Conservation (phyloP, 2,797 vertebrate species). For the Chanos chanos region DNA sequence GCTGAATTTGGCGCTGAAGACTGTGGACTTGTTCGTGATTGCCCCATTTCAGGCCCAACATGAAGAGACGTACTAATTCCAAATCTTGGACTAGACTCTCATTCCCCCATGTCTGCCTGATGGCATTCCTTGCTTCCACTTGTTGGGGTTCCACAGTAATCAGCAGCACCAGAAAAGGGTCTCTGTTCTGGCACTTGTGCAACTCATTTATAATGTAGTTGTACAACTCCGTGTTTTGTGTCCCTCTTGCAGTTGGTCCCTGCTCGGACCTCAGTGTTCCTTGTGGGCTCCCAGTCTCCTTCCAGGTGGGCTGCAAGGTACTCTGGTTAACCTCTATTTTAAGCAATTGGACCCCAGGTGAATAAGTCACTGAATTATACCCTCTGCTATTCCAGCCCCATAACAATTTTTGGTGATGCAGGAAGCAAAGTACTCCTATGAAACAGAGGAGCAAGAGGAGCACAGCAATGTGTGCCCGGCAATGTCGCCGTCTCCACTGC, state of each 20-base stretch:
- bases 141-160: constrained; percentile 87
- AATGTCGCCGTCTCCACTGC: constrained; percentile 79
- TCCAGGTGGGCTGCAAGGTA: constrained; percentile 64
- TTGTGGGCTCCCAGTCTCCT: constrained; percentile 66
- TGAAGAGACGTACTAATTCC: constrained; percentile 81
- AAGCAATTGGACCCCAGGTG: constrained; percentile 67
- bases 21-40: constrained; percentile 53
- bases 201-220: constrained; percentile 87
- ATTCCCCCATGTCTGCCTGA: constrained; percentile 94
- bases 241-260: constrained; percentile 55
- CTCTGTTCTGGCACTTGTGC: constrained; percentile 75
- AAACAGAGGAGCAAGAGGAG: constrained; percentile 79
- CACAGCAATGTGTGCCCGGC: constrained; percentile 78
- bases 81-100: constrained; percentile 77
- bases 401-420: constrained; percentile 81
- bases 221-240: constrained; percentile 72
- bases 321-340: constrained; percentile 76
- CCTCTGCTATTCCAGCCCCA: constrained; percentile 71
- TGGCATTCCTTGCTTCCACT: constrained; percentile 85
- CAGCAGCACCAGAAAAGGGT: constrained; percentile 86
- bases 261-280: constrained; percentile 64
- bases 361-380: constrained; percentile 76
- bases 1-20: constrained; percentile 77
- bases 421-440: constrained; percentile 80
- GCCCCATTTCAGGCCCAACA: constrained; percentile 79